Evolutionary conservation across 2,888 invertebrate genomes (phyloP), one percentile per base, ranked within the genome.

Genomic region (Papilio gigon): DNA sequence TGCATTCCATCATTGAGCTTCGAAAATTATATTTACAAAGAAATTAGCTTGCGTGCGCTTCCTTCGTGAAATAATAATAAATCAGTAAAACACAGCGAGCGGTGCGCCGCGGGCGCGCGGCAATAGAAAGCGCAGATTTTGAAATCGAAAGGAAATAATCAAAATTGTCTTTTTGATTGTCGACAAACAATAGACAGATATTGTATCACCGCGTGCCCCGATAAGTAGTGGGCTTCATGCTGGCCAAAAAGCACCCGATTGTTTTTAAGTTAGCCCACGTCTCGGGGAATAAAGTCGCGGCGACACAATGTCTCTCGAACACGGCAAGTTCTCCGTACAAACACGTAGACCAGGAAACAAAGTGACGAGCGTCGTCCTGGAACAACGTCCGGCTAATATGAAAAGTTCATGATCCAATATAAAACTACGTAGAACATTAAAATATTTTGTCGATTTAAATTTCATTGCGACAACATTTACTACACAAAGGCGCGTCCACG

Each of bases 61-160:
- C 62, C 14, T 14, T 62, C 70, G 65, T 66, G 73, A 65, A 70
- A 71, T 65, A 72, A 70, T 42, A 17, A 72, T 70, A 40, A 53
- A 71, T 22, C 70, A 53, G 62, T 75, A 74, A 74, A 77, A 74
- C 76, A 76, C 74, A 73, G n/a, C 61, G 53, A 71, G n/a, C n/a
- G n/a, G n/a, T n/a, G n/a, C n/a, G n/a, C n/a, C n/a, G n/a, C n/a
- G n/a, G n/a, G n/a, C n/a, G n/a, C n/a, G n/a, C n/a, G n/a, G n/a
- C 74, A 74, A 74, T 70, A 64, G 47, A 64, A 37, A 64, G 64
- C 59, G 64, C 59, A 59, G 37, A 68, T 59, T 64, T 59, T 64
- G 22, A 67, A 61, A 25, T 63, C 63, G 22, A 40, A 58, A 58
- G 30, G 42, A 60, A 8, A 61, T 42, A 42, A 67, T 35, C 44